Conservation (phyloP, 2,888 invertebrate genomes). For the Nineta flava region DNA sequence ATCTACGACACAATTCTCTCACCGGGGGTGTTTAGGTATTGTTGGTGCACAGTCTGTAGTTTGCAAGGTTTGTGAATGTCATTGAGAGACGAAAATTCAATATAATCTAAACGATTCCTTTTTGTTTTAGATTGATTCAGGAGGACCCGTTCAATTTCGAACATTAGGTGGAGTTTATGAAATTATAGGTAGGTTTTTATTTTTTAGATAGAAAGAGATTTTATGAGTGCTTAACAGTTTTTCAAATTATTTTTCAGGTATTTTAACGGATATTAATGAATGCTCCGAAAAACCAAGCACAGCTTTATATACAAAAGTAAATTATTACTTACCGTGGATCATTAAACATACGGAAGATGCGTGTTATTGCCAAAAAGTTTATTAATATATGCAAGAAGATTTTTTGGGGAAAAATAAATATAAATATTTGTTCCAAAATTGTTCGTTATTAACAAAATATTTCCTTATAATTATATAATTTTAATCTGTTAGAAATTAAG, state of each 20-base stretch:
- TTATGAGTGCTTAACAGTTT: no score
- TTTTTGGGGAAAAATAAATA: no score
- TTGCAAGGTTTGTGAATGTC: slow-evolving; percentile 29
- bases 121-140: slow-evolving; percentile 31
- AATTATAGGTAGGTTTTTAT: slow-evolving; percentile 27
- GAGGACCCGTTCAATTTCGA: slow-evolving; percentile 36
- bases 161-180: slow-evolving; percentile 32
- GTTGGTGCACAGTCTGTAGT: slow-evolving; percentile 30
- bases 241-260: slow-evolving; percentile 27
- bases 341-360: slow-evolving; percentile 35
- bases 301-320: slow-evolving; percentile 33
- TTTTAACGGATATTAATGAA: slow-evolving; percentile 32
- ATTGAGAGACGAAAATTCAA: not conserved
- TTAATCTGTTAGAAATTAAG: no score
- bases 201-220: not conserved
- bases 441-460: no score
- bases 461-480: no score
- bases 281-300: slow-evolving; percentile 28
- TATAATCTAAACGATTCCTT: not conserved
- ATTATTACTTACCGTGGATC: slow-evolving; percentile 39
- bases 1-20: slow-evolving; percentile 27
- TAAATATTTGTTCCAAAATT: no score
- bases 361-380: slow-evolving; percentile 32
- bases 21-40: slow-evolving; percentile 35
- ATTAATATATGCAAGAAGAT: slow-evolving; percentile 4